Evolutionary conservation across 2,888 invertebrate genomes (phyloP), one percentile per base, ranked within the genome.

Genomic region (Acronicta psi): DNA sequence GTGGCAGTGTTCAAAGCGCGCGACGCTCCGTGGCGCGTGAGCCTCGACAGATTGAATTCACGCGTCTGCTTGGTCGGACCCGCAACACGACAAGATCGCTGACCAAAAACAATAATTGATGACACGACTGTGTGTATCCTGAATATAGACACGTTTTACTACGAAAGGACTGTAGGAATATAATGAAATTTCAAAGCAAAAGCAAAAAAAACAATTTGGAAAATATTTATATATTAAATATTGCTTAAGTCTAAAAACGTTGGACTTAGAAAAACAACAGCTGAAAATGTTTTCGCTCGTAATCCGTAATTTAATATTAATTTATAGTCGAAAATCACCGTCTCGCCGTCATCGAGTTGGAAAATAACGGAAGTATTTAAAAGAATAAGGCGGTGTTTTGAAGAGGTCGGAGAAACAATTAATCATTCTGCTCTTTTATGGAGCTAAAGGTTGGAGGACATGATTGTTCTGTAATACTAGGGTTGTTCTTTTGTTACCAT

Each of bases 361-460:
- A 94, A 94, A 94, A 94, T 93, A 91, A 87, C 91, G 93, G 93
- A 93, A 92, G 92, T 93, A 84, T 91, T 93, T 91, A 92, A 88
- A 91, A 90, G 91, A 90, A 92, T 89, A 90, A 91, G 88, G 87
- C 92, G 86, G 87, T 93, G 89, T 94, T 94, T 93, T 92, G 90
- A 93, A 92, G 92, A 92, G 93, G 92, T 92, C 89, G 90, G 84
- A 83, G 84, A 87, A 92, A 92, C 91, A 92, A 94, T 94, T 94
- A 93, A 94, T 94, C 93, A 93, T 92, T 86, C 85, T 77, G 82
- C 83, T 88, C 91, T 90, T 92, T 92, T 88, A 88, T 90, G 83
- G 80, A 84, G 85, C 85, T 83, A 93, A 93, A 93, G 92, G 92
- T 92, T 88, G 88, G 85, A 89, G 85, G 89, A 89, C 89, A 89